These are phyloP conservation scores for Amyelois transitella DNA, from an alignment of 1,140 invertebrate genomes.

Conservation along the genomic window DNA sequence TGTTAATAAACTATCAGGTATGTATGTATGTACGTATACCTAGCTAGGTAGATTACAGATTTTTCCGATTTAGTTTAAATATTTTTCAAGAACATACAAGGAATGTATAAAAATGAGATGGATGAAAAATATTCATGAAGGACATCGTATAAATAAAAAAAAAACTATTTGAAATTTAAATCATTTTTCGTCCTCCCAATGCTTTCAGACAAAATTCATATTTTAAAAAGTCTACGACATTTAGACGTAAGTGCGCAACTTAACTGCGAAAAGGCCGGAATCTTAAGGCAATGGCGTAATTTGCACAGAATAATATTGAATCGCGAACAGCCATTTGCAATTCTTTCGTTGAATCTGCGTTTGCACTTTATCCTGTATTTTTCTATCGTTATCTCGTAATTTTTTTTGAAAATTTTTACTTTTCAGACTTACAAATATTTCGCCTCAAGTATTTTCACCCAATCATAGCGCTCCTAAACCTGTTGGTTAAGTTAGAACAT, in stretches of 20 bases:
- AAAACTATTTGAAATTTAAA: not conserved
- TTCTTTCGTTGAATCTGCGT: slow-evolving; percentile 5
- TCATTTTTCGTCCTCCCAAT: not conserved
- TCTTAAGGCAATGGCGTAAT: slow-evolving; percentile 41
- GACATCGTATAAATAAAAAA: no score
- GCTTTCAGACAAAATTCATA: not conserved
- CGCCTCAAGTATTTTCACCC: no score
- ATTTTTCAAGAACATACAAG: no score
- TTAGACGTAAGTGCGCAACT: slow-evolving; percentile 4
- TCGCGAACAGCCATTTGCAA: slow-evolving; percentile 26
- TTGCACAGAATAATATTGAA: slow-evolving; percentile 47
- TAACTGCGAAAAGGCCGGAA: slow-evolving; percentile 26
- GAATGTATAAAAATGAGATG: no score
- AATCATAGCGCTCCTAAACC: no score
- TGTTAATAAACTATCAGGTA: no score
- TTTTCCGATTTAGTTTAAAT: no score
- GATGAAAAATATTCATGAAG: no score
- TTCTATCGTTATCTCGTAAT: not conserved
- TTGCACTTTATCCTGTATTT: not conserved
- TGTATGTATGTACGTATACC: no score
- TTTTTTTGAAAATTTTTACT: not conserved
- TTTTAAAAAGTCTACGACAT: not conserved
- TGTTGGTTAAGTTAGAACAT: no score
- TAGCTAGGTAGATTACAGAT: no score
- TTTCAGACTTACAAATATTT: no score